phyloP scores from a whole-genome alignment of 1,140 invertebrate species.

The Megathymus violae region DNA sequence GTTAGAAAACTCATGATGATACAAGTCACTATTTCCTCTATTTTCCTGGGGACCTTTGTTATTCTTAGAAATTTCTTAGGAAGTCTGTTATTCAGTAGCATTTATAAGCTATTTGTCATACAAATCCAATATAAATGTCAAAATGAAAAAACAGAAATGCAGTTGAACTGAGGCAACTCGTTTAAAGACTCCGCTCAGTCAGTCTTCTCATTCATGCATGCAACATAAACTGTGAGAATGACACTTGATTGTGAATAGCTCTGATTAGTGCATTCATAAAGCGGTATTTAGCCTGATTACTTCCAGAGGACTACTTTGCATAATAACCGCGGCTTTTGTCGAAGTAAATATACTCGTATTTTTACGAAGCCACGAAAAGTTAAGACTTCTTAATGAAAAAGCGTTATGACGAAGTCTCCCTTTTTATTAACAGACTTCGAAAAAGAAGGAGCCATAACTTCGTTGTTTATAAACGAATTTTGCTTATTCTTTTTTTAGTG shows the following conservation, averaged over 20 bases:
- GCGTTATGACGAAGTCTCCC: neutral
- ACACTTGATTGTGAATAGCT: constrained; percentile 28
- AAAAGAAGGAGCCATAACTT: too few species aligned
- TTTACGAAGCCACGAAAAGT: neutral
- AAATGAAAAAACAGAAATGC: too few species aligned
- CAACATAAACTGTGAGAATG: constrained; percentile 21
- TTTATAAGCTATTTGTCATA: too few species aligned
- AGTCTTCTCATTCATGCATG: constrained; percentile 17
- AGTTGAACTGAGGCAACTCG: neutral
- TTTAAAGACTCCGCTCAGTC: neutral
- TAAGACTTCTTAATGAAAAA: constrained; percentile 24
- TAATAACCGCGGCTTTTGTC: constrained; percentile 19
- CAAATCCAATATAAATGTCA: too few species aligned
- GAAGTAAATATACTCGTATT: constrained; percentile 2
- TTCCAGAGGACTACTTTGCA: constrained; percentile 5
- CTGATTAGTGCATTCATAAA: constrained; percentile 20
- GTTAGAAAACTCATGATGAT: too few species aligned
- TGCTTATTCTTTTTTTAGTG: too few species aligned
- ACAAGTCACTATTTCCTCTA: too few species aligned
- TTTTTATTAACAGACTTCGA: neutral
- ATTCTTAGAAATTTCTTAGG: too few species aligned
- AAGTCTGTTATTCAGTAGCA: too few species aligned
- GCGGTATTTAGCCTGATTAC: constrained; percentile 25
- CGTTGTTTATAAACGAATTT: too few species aligned
- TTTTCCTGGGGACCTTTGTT: too few species aligned